Evolutionary conservation across 1,140 invertebrate species (phyloP).

Genomic region (Phthorimaea operculella): DNA sequence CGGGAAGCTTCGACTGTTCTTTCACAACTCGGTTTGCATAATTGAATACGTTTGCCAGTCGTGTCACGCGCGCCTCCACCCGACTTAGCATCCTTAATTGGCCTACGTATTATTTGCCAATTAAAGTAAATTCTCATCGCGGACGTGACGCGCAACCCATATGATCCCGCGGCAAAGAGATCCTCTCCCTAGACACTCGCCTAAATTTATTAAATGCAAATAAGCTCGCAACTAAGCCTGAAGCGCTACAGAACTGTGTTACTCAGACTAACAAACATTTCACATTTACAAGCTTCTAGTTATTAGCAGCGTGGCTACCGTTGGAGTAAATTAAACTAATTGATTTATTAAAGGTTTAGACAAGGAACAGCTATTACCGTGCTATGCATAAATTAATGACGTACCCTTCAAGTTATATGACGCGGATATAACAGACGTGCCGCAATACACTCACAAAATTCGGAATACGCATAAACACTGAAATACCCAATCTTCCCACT

Average conservation of each 20-base stretch:
- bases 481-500: too few species aligned
- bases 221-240: constrained; percentile 16
- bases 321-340: too few species aligned
- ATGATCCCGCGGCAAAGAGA: constrained; percentile 47
- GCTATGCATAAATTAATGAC: too few species aligned
- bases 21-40: constrained; percentile 59
- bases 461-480: too few species aligned
- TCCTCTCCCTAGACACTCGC: constrained; percentile 28
- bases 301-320: too few species aligned
- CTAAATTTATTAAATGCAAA: constrained; percentile 34
- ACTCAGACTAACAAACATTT: neutral
- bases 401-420: too few species aligned
- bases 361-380: too few species aligned
- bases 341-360: too few species aligned
- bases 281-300: neutral
- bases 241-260: neutral
- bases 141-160: constrained; percentile 61
- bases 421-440: too few species aligned
- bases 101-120: constrained; percentile 69
- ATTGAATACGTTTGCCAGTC: constrained; percentile 63
- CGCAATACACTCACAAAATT: too few species aligned
- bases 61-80: constrained; percentile 60
- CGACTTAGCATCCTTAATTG: constrained; percentile 67
- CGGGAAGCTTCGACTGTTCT: constrained; percentile 39
- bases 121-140: constrained; percentile 67